phyloP scores from a whole-genome alignment of 1,140 invertebrate genomes.

The Drosophila kepulauana region DNA sequence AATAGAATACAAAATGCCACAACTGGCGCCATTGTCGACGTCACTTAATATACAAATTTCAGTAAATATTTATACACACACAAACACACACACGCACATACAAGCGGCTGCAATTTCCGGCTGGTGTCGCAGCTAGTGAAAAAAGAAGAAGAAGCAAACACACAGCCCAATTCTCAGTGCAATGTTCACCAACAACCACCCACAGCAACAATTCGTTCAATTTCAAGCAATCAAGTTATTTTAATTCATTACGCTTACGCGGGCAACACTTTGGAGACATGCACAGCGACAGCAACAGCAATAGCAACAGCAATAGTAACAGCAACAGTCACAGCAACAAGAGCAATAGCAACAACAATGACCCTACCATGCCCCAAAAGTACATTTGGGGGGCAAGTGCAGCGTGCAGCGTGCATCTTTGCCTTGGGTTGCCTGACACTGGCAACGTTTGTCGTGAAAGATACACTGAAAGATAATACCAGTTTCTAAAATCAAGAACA shows the following conservation, averaged over 20 bases:
- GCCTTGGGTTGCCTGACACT: constrained; percentile 48
- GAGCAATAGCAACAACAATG: constrained; percentile 30
- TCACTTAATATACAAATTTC: constrained; percentile 83
- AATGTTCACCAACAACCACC: constrained; percentile 8
- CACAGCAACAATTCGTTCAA: constrained; percentile 79
- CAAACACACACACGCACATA: constrained; percentile 15
- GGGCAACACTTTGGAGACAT: constrained; percentile 79
- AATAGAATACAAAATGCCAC: constrained; percentile 46
- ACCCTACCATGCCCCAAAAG: constrained; percentile 17
- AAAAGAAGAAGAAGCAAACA: constrained; percentile 27
- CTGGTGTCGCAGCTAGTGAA: constrained; percentile 19
- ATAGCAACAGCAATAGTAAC: constrained; percentile 33
- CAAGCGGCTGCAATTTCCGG: constrained; percentile 33
- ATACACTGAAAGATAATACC: too few relatives aligned
- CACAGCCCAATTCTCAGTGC: background rate
- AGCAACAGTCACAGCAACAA: constrained; percentile 15
- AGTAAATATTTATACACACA: constrained; percentile 75
- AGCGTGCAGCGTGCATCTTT: constrained; percentile 64
- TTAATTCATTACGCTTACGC: constrained; percentile 84
- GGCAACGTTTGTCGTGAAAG: background rate
- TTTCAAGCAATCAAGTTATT: constrained; percentile 83
- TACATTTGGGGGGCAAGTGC: constrained; percentile 49
- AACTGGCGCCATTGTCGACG: constrained; percentile 59
- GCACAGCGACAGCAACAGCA: constrained; percentile 42
- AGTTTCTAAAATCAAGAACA: too few relatives aligned